Percentiles rank a stretch among this genome's conserved stretches.
Evolutionary conservation across 1,140 invertebrate genomes (phyloP).

Genomic region (Megalopta genalis): DNA sequence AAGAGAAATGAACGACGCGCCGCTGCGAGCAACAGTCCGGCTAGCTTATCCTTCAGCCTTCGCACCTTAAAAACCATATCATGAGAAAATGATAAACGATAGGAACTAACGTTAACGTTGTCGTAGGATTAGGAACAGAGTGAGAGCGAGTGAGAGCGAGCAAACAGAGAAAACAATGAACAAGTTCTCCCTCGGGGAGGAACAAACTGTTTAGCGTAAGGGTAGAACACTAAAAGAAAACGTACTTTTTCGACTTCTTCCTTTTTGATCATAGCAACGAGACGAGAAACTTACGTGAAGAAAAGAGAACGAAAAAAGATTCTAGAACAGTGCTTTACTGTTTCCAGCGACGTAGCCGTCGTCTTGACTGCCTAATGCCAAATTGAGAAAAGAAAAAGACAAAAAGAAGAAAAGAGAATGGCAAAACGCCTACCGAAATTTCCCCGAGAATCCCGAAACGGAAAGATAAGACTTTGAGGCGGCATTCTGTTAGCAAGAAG

Average conservation of each 20-base stretch:
- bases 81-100: conserved; percentile 35
- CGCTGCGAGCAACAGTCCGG: neutral
- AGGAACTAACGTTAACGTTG: conserved; percentile 15
- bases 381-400: conserved; percentile 59
- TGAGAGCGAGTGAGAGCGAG: neutral
- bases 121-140: conserved; percentile 5
- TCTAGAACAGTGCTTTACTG: conserved; percentile 35
- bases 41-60: neutral
- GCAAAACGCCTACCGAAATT: conserved; percentile 6
- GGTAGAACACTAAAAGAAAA: neutral
- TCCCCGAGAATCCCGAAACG: neutral
- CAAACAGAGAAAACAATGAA: neutral
- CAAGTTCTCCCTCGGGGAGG: conserved; percentile 1
- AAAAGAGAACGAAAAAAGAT: conserved; percentile 21
- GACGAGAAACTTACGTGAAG: conserved; percentile 1
- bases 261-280: conserved; percentile 29
- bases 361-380: conserved; percentile 77
- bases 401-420: conserved; percentile 7
- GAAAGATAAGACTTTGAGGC: conserved; percentile 21
- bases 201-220: conserved; percentile 25
- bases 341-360: conserved; percentile 59
- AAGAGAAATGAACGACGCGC: neutral
- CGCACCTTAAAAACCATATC: conserved; percentile 29
- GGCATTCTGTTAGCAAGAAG: conserved; percentile 20
- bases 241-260: conserved; percentile 32